phyloP scores from a whole-genome alignment of 2,113 vertebrate species.

The Muntiacus reevesi region DNA sequence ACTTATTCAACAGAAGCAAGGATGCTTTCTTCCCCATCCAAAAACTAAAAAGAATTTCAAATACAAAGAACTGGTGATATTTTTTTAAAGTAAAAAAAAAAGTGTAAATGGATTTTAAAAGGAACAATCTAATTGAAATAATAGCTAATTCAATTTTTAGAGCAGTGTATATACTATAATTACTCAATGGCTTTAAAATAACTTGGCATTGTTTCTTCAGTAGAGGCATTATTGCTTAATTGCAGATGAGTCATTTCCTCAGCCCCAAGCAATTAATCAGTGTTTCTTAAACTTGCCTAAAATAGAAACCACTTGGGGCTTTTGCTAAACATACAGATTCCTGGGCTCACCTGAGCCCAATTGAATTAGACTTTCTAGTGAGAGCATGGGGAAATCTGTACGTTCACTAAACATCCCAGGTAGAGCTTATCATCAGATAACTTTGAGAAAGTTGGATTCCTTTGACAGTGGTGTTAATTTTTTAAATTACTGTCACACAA shows the following conservation, averaged over 20 bases:
- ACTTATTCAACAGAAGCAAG: neutral
- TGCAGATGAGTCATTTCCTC: slow-evolving; percentile 60
- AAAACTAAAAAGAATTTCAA: neutral
- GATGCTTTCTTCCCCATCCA: neutral
- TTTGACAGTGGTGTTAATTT: neutral
- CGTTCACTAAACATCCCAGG: neutral
- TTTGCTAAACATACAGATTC: slow-evolving; percentile 24
- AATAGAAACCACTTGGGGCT: slow-evolving; percentile 36
- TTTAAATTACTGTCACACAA: neutral
- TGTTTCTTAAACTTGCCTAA: slow-evolving; percentile 60
- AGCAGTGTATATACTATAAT: slow-evolving; percentile 50
- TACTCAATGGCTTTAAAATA: slow-evolving; percentile 64
- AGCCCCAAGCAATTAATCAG: slow-evolving; percentile 51
- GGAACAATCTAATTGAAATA: slow-evolving; percentile 43
- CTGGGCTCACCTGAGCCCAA: neutral
- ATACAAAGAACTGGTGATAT: neutral
- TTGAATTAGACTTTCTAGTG: slow-evolving; percentile 3
- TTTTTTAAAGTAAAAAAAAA: neutral
- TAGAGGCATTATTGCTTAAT: slow-evolving; percentile 63
- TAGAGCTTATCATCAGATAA: neutral
- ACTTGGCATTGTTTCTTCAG: slow-evolving; percentile 61
- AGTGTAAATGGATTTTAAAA: neutral
- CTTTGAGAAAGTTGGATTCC: slow-evolving; percentile 16
- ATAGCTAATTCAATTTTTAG: slow-evolving; percentile 54
- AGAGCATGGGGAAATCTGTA: neutral